A percentile compares a stretch with the other conserved stretches of the same genome.
phyloP scores from a whole-genome alignment of 2,797 vertebrate genomes.

The Xerus rutilus region DNA sequence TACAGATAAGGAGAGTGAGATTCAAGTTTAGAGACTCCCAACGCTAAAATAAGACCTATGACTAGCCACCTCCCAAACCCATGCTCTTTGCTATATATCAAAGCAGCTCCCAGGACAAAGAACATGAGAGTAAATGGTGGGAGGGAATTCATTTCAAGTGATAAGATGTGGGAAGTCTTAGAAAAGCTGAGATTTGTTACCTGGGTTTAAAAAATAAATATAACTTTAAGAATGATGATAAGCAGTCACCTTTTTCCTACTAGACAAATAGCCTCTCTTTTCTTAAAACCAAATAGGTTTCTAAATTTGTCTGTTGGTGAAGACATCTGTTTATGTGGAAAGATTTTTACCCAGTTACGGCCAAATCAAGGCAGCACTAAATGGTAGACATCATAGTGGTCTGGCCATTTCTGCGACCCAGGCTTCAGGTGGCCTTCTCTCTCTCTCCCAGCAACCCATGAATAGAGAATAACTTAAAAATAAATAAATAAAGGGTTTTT shows the following conservation, averaged over 20 bases:
- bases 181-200: conserved; percentile 60
- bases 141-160: conserved; percentile 23
- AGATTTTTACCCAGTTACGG: conserved; percentile 41
- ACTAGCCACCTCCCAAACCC: background rate
- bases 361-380: conserved; percentile 28
- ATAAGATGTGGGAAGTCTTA: conserved; percentile 17
- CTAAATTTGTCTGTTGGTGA: conserved; percentile 72
- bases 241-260: conserved; percentile 50
- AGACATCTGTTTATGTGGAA: conserved; percentile 64
- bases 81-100: background rate
- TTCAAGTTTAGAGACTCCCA: background rate
- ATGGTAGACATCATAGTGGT: background rate
- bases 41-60: background rate
- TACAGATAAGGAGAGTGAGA: background rate
- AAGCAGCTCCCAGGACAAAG: background rate
- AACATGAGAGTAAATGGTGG: background rate
- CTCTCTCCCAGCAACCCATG: background rate
- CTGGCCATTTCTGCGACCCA: background rate
- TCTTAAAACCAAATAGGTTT: conserved; percentile 74
- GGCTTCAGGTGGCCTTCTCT: conserved; percentile 50
- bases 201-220: conserved; percentile 58
- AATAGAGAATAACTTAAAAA: too few relatives aligned
- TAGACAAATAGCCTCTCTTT: conserved; percentile 59
- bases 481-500: background rate
- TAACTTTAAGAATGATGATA: conserved; percentile 59